Evolutionary conservation across 2,888 invertebrate species (phyloP), one percentile per base, ranked within the genome.

Genomic region (Drosophila anomelani): DNA sequence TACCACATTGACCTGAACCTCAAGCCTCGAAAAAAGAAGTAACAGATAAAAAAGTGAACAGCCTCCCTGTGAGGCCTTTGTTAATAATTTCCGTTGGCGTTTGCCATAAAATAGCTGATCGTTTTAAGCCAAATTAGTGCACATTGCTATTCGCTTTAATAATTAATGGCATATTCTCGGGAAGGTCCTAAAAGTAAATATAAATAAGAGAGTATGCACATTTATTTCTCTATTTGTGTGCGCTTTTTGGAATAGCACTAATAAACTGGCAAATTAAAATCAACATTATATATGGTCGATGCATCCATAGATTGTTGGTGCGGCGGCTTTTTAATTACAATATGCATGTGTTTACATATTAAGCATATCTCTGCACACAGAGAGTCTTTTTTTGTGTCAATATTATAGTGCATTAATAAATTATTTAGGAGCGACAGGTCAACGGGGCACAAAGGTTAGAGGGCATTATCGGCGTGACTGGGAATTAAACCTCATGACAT

Each of bases 61-160:
- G 32, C 23, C 54, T 43, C 32, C 3, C 41, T 26, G 44, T 26
- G 47, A 49, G 63, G 75, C 73, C 69, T 84, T 76, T 78, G 79
- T 77, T 79, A 64, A 78, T 67, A 53, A 54, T 72, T 77, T 58
- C 38, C 32, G 55, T 63, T 43, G 72, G 56, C 69, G 41, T 39
- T 56, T 51, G 44, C 72, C 80, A 85, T 88, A 88, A 84, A 88
- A 85, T 85, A 75, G 73, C 71, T 60, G 76, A 71, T 78, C 68
- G 75, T 78, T 82, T 78, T 76, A 76, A 76, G 74, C 76, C 47
- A 79, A 87, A 85, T 85, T 85, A 85, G 85, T 74, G 71, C 82
- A 41, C 69, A 17, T 72, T 66, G 66, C 76, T 61, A 73, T 76
- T 39, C 57, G 61, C 71, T 75, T 79, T 72, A 77, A 87, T 78